These are phyloP conservation scores for Idaea straminata DNA, from an alignment of 2,888 invertebrate genomes.

Conservation along the genomic window DNA sequence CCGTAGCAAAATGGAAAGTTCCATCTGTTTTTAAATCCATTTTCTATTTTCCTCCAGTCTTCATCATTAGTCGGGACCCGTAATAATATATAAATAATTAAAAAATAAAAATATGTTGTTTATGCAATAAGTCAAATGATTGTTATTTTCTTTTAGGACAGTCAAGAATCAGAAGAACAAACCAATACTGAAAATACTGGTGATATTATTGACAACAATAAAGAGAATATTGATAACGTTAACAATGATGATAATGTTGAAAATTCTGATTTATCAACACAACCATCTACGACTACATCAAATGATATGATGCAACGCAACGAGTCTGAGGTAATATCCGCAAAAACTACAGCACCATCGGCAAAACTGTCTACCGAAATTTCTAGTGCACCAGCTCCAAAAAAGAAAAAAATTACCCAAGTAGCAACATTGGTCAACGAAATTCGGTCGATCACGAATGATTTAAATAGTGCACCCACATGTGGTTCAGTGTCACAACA, in stretches of 20 bases:
- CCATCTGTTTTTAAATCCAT: conserved; percentile 13
- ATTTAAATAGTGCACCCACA: conserved; percentile 10
- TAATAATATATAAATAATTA: conserved; percentile 9
- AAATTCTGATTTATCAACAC: conserved; percentile 10
- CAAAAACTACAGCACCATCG: conserved; percentile 8
- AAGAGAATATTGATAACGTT: conserved; percentile 5
- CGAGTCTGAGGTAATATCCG: conserved; percentile 6
- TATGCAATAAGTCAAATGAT: conserved; percentile 4
- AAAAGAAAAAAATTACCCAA: conserved; percentile 6
- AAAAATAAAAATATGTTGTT: conserved; percentile 2
- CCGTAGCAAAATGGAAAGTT: conserved; percentile 16
- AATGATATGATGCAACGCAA: conserved; percentile 6
- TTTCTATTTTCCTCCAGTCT: conserved; percentile 18
- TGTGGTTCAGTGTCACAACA: conserved; percentile 8
- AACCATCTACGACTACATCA: conserved; percentile 9
- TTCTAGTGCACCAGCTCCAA: conserved; percentile 7
- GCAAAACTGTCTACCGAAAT: conserved; percentile 8
- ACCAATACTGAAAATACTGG: conserved; percentile 6
- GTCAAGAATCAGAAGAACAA: conserved; percentile 9
- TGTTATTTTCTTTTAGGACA: conserved; percentile 8
- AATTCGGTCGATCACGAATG: conserved; percentile 8
- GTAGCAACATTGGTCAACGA: conserved; percentile 6
- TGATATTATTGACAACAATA: conserved; percentile 5
- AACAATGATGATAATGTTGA: conserved; percentile 8
- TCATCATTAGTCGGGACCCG: conserved; percentile 17